Evolutionary conservation across 2,888 invertebrate genomes (phyloP).

Genomic region (Cheiracanthium punctorium): DNA sequence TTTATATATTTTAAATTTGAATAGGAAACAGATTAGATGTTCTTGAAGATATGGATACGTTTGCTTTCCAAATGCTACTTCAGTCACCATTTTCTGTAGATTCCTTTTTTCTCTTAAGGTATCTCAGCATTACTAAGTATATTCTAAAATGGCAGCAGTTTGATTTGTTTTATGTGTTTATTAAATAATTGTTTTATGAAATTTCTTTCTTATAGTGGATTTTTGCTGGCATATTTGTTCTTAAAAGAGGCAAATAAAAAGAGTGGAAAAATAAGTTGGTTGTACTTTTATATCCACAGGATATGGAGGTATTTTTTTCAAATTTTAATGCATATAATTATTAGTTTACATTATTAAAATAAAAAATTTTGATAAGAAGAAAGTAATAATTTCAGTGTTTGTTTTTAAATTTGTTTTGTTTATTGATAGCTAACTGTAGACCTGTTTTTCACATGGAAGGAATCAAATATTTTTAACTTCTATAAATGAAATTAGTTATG

Average conservation of each 20-base stretch:
- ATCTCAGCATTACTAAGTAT: not conserved
- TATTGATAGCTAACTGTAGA: too few species aligned
- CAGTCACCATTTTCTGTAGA: conserved; percentile 66
- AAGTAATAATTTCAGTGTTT: too few species aligned
- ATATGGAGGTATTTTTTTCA: conserved; percentile 69
- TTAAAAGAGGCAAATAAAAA: conserved; percentile 61
- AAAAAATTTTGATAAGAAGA: too few species aligned
- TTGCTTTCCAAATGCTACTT: conserved; percentile 52
- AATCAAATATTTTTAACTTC: too few species aligned
- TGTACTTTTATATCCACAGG: conserved; percentile 69
- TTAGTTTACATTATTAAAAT: too few species aligned
- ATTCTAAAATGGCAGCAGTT: not conserved
- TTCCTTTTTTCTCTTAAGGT: conserved; percentile 68
- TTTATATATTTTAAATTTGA: conserved; percentile 20
- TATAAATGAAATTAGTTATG: too few species aligned
- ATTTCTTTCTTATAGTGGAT: conserved; percentile 69
- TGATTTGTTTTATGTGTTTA: not conserved
- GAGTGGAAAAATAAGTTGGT: conserved; percentile 64
- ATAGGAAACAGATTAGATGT: conserved; percentile 63
- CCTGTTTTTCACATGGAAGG: too few species aligned
- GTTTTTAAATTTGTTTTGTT: too few species aligned
- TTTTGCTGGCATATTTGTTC: conserved; percentile 68
- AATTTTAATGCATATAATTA: too few species aligned
- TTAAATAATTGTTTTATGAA: not conserved
- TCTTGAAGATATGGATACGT: conserved; percentile 46